phyloP scores from a whole-genome alignment of 2,888 invertebrate genomes.

The Nasonovia ribisnigri region DNA sequence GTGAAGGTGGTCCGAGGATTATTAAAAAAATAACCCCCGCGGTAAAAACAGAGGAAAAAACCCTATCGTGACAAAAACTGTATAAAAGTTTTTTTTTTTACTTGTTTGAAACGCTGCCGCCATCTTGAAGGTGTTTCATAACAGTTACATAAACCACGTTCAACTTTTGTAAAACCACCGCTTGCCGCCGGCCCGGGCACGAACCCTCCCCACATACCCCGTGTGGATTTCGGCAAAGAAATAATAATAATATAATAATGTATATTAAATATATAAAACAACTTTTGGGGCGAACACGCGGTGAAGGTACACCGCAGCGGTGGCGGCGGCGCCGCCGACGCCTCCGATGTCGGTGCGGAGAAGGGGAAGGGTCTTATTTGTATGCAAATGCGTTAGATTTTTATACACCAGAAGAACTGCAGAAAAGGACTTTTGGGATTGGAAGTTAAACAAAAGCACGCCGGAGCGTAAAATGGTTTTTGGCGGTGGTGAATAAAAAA shows the following conservation, averaged over 20 bases:
- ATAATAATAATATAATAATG: constrained; percentile 64
- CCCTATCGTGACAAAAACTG: constrained; percentile 17
- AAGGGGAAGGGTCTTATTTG: constrained; percentile 58
- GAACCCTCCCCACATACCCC: background rate
- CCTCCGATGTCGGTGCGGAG: background rate
- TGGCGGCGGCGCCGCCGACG: background rate
- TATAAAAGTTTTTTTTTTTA: constrained; percentile 52
- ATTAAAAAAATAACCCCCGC: constrained; percentile 58
- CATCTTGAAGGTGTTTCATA: constrained; percentile 65
- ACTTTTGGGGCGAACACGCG: constrained; percentile 44
- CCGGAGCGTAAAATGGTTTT: constrained; percentile 64
- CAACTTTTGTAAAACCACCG: constrained; percentile 64
- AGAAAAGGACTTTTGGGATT: constrained; percentile 64
- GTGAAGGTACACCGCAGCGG: constrained; percentile 4
- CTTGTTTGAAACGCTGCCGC: constrained; percentile 59
- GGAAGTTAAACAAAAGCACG: constrained; percentile 65
- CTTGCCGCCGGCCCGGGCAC: background rate
- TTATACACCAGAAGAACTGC: constrained; percentile 57
- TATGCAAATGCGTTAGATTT: constrained; percentile 64
- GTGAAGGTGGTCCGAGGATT: constrained; percentile 53
- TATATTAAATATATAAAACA: constrained; percentile 65
- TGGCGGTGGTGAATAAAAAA: constrained; percentile 7
- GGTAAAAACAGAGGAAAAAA: constrained; percentile 35
- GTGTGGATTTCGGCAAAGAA: constrained; percentile 61
- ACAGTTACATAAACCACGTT: constrained; percentile 64